phyloP scores from a whole-genome alignment of 2,888 invertebrate genomes.

The Salticus scenicus region DNA sequence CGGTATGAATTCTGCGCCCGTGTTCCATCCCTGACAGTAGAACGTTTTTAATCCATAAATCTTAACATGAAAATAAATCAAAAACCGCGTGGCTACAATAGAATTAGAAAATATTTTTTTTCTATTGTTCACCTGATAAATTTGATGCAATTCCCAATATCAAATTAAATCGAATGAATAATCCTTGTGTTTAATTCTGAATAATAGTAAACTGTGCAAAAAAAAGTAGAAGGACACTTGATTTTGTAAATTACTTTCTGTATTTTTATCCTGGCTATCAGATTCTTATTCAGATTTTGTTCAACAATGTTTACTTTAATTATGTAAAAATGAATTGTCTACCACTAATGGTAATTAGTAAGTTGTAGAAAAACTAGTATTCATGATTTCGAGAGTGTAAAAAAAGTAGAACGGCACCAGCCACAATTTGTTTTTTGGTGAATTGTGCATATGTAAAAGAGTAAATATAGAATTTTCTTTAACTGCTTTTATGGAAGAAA shows the following conservation, averaged over 20 bases:
- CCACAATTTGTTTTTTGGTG: not conserved
- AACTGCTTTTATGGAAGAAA: not conserved
- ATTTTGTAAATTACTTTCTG: not conserved
- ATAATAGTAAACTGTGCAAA: too few species aligned
- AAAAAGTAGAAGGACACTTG: not conserved
- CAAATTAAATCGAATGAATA: too few species aligned
- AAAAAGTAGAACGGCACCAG: not conserved
- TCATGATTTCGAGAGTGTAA: not conserved
- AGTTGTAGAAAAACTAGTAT: not conserved
- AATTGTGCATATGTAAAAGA: not conserved
- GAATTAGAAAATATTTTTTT: too few species aligned
- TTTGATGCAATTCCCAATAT: too few species aligned
- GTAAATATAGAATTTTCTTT: not conserved
- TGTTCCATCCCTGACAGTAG: too few species aligned
- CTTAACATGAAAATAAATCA: too few species aligned
- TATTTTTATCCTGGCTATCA: not conserved
- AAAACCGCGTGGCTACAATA: too few species aligned
- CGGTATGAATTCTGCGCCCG: too few species aligned
- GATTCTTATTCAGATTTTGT: not conserved
- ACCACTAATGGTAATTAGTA: too few species aligned
- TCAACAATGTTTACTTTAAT: constrained; percentile 4
- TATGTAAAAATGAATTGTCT: constrained; percentile 8
- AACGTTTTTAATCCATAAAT: too few species aligned
- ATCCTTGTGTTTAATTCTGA: too few species aligned
- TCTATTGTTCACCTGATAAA: too few species aligned